A percentile compares a stretch with the other conserved stretches of the same genome.
These are phyloP conservation scores for Stegana nigrithorax DNA, from an alignment of 2,888 invertebrate genomes.

Conservation along the genomic window DNA sequence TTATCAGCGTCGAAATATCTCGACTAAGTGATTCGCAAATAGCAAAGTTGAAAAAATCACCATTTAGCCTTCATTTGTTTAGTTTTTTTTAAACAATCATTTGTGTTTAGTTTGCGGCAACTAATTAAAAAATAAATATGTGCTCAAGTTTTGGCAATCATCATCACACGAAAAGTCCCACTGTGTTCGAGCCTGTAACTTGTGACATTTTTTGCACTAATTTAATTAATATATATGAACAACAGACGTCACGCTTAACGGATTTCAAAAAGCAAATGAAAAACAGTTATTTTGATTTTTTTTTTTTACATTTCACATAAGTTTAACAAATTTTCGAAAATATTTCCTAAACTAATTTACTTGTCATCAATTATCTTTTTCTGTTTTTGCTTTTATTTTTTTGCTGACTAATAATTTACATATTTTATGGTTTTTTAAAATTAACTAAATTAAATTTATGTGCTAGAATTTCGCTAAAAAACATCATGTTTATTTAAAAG, in stretches of 20 bases:
- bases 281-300: no score
- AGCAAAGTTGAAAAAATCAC: background rate
- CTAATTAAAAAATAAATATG: background rate
- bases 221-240: background rate
- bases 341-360: background rate
- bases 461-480: slow-evolving; percentile 21
- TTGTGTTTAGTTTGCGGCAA: background rate
- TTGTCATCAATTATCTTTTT: background rate
- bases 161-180: no score
- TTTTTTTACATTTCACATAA: no score
- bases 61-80: background rate
- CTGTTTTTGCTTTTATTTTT: slow-evolving; percentile 7
- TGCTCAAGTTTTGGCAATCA: background rate
- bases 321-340: no score
- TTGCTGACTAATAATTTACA: slow-evolving; percentile 26
- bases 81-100: background rate
- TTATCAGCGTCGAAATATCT: background rate
- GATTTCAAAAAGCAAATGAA: no score
- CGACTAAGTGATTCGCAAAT: background rate
- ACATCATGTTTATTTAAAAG: no score
- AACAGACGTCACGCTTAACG: no score
- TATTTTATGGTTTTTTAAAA: slow-evolving; percentile 33
- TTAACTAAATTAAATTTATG: slow-evolving; percentile 23
- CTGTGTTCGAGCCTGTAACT: background rate
- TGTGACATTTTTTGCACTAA: background rate